Conservation (phyloP, 1,140 invertebrate genomes). For the Neodiprion pinetum region DNA sequence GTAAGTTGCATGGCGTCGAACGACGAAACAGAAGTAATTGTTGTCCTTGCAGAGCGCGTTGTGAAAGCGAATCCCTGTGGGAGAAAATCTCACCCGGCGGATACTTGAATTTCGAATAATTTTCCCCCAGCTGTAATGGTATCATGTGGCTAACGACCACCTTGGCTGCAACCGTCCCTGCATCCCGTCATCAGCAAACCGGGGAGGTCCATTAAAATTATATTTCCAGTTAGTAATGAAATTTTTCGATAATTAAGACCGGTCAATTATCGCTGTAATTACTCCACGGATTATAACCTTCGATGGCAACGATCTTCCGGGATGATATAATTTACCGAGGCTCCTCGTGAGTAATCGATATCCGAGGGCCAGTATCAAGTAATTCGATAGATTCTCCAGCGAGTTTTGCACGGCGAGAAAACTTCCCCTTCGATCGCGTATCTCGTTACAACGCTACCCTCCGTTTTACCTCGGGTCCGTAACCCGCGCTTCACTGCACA, state of each 20-base stretch:
- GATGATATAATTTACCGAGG: constrained; percentile 30
- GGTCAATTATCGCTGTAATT: constrained; percentile 45
- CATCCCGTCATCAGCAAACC: not conserved
- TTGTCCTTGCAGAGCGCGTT: constrained; percentile 3
- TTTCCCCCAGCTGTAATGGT: no score
- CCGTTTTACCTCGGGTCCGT: no score
- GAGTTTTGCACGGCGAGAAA: no score
- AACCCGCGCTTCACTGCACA: no score
- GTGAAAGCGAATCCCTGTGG: not conserved
- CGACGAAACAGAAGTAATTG: not conserved
- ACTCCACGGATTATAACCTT: constrained; percentile 25
- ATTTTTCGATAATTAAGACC: constrained; percentile 47
- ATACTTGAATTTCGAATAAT: no score
- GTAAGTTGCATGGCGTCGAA: not conserved
- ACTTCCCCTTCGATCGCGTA: not conserved
- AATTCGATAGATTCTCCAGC: not conserved
- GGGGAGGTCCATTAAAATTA: constrained; percentile 36
- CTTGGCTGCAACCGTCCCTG: no score
- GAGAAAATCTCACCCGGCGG: no score
- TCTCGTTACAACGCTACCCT: not conserved
- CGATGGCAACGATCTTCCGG: constrained; percentile 8
- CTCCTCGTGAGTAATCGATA: constrained; percentile 38
- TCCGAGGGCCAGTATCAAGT: not conserved
- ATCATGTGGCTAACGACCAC: no score
- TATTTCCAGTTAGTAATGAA: constrained; percentile 41